Base-by-base conservation (phyloP, 2,797 vertebrate genomes). In the Sebastes minor region DNA sequence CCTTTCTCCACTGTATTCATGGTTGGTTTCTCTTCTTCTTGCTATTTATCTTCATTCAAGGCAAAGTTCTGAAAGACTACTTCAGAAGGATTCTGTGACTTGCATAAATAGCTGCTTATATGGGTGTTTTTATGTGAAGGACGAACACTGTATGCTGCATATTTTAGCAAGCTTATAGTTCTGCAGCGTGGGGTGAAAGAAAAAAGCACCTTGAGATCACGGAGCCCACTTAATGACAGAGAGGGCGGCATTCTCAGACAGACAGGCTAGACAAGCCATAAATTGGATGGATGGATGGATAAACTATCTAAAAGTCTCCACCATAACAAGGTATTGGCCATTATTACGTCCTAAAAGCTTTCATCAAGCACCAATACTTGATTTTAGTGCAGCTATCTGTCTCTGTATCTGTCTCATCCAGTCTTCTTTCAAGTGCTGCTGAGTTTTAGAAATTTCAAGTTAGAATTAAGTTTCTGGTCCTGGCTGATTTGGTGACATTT, bases 31-130 rank as follows among this genome's bases (percentile, higher is more conserved):
- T 5, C 3, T 63, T 71, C 12, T 66, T 56, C 57, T 63, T 8
- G 2, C 74, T 77, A 55, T 89, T 81, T 53, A 76, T 88, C 57
- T 83, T 73, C 9, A 49, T 72, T 77, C 68, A 69, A 65, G 52
- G 55, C n/a, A 1, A 68, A 66, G 42, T 60, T 85, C 49, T 62
- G 32, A 82, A 71, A 61, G 9, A 25, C 11, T n/a, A 14, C 55
- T 75, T 80, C 42, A 65, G 14, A 78, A n/a, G 27, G 16, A 25
- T 33, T 67, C 60, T 23, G 25, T 10, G 71, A 64, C 68, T 79
- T 76, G 64, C 69, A 75, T 78, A 68, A 78, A 74, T 55, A 64
- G 33, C 65, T 72, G 28, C 8, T 23, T 64, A 72, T 60, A 67
- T 75, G 6, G 25, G 14, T 75, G 59, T 59, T 67, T 71, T 70